Conservation (phyloP, 2,797 vertebrate genomes). For the Neopelma chrysocephalum region DNA sequence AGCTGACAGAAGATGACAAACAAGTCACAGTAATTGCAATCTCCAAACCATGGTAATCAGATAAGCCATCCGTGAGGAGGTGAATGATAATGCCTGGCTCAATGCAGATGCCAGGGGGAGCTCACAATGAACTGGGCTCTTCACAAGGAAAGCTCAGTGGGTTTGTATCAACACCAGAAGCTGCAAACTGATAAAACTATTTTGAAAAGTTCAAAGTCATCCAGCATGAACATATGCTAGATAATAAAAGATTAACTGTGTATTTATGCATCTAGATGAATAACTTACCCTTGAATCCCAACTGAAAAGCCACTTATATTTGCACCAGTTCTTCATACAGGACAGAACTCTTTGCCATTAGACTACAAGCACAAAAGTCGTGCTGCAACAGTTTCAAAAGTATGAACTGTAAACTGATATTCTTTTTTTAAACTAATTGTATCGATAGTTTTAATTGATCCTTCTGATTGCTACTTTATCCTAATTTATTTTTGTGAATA, state of each 20-base stretch:
- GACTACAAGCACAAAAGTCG: not conserved
- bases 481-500: not conserved
- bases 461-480: not conserved
- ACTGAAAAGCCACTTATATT: not conserved
- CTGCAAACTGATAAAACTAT: not conserved
- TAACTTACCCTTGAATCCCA: not conserved
- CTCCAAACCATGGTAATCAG: not conserved
- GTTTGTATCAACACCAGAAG: not conserved
- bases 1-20: not conserved
- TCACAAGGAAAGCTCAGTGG: not conserved
- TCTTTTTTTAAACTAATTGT: not conserved
- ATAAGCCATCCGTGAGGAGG: not conserved
- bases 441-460: not conserved
- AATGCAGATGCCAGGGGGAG: not conserved
- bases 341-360: not conserved
- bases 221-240: not conserved
- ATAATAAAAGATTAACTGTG: not conserved
- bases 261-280: not conserved
- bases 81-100: not conserved
- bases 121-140: not conserved
- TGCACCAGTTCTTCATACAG: not conserved
- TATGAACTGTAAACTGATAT: not conserved
- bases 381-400: not conserved
- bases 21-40: not conserved
- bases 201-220: not conserved